Evolutionary conservation across 1,140 invertebrate genomes (phyloP).

Genomic region (Heliconius hewitsoni): DNA sequence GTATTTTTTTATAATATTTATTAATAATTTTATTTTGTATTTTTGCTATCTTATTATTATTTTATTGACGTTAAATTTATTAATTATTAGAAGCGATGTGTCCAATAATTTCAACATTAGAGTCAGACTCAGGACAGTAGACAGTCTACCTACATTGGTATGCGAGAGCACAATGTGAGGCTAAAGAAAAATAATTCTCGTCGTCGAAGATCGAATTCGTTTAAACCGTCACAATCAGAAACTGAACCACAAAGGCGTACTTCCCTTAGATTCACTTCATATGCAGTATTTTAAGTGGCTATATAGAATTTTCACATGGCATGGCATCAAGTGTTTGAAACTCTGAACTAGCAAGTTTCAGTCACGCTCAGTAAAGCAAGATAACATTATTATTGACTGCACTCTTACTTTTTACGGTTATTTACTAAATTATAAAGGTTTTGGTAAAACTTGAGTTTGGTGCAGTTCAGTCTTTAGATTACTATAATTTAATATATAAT

Average conservation of each 20-base stretch:
- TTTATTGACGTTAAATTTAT: no score
- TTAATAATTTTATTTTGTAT: no score
- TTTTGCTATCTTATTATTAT: no score
- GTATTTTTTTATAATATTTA: no score
- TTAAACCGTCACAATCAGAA: neutral
- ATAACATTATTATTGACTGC: conserved; percentile 9
- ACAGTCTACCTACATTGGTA: no score
- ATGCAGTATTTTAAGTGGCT: conserved; percentile 6
- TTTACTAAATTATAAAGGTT: neutral
- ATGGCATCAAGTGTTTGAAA: conserved; percentile 13
- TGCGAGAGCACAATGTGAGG: no score
- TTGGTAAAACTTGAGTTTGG: neutral
- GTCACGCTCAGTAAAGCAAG: conserved; percentile 23
- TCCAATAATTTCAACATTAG: no score
- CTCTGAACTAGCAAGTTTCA: conserved; percentile 18
- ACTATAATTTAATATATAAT: neutral
- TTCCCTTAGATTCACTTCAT: neutral
- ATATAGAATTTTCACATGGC: conserved; percentile 9
- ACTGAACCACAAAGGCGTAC: neutral
- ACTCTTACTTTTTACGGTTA: conserved; percentile 3
- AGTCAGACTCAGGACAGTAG: no score
- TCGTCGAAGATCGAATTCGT: no score
- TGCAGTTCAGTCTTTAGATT: neutral
- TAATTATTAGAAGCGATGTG: no score
- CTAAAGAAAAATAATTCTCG: no score